Percentiles rank a stretch among this genome's conserved stretches.
Conservation (phyloP, 2,888 invertebrate species). For the Ornithoptera priamus region DNA sequence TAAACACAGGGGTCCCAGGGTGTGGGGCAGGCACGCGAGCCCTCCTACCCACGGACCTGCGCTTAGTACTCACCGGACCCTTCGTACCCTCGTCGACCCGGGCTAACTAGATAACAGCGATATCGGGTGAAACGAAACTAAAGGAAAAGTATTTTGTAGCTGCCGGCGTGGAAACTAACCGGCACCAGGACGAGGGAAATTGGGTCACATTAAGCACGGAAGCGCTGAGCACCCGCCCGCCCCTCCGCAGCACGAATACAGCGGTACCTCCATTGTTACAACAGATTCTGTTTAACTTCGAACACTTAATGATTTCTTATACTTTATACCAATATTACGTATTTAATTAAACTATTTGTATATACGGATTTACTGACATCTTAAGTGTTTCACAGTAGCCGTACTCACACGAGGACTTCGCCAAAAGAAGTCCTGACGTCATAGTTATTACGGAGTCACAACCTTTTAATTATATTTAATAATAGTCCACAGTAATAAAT, state of each 20-base stretch:
- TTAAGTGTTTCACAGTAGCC: too few relatives aligned
- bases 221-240: conserved; percentile 38
- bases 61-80: conserved; percentile 66
- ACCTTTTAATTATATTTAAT: too few relatives aligned
- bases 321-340: too few relatives aligned
- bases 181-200: conserved; percentile 59
- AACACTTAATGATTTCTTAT: too few relatives aligned
- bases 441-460: too few relatives aligned
- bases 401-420: too few relatives aligned
- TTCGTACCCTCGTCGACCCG: conserved; percentile 76
- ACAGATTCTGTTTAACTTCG: too few relatives aligned
- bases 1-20: conserved; percentile 37
- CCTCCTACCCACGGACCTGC: conserved; percentile 52
- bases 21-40: conserved; percentile 42
- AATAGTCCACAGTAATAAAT: too few relatives aligned
- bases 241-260: conserved; percentile 21
- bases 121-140: conserved; percentile 74
- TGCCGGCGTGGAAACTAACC: conserved; percentile 63
- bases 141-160: conserved; percentile 74
- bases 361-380: too few relatives aligned
- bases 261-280: background rate
- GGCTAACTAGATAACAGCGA: conserved; percentile 78
- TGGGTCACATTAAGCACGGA: conserved; percentile 58
- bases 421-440: too few relatives aligned
- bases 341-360: too few relatives aligned